Conservation (phyloP, 2,797 vertebrate species). For the Meda fulgida region DNA sequence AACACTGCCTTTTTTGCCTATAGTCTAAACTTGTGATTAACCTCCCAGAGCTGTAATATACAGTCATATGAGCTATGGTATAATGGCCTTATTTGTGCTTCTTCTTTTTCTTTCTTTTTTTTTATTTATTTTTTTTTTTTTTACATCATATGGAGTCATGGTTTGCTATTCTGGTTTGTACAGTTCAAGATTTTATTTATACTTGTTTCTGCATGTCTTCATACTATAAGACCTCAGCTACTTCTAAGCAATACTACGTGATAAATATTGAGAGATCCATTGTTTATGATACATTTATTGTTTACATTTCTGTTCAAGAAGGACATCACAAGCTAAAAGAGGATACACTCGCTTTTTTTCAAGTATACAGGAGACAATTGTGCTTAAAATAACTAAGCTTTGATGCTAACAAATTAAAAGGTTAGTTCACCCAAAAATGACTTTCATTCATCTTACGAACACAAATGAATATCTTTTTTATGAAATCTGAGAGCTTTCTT, state of each 20-base stretch:
- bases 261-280: conserved; percentile 5
- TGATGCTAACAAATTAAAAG: background rate
- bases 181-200: background rate
- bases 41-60: background rate
- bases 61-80: background rate
- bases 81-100: background rate
- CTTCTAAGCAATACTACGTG: background rate
- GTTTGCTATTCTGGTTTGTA: background rate
- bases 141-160: background rate
- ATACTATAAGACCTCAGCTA: background rate
- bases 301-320: conserved; percentile 52
- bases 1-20: background rate
- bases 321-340: conserved; percentile 48
- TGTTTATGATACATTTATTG: conserved; percentile 50
- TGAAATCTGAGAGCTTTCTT: too few relatives aligned
- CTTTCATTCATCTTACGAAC: too few relatives aligned
- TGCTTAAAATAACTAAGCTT: conserved; percentile 54
- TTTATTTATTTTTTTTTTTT: too few relatives aligned
- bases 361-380: conserved; percentile 56
- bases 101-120: background rate
- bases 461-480: too few relatives aligned
- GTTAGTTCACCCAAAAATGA: background rate
- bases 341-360: conserved; percentile 40
- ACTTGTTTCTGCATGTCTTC: background rate
- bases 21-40: background rate